Evolutionary conservation across 2,888 invertebrate species (phyloP).

Genomic region (Amphipoea oculea): DNA sequence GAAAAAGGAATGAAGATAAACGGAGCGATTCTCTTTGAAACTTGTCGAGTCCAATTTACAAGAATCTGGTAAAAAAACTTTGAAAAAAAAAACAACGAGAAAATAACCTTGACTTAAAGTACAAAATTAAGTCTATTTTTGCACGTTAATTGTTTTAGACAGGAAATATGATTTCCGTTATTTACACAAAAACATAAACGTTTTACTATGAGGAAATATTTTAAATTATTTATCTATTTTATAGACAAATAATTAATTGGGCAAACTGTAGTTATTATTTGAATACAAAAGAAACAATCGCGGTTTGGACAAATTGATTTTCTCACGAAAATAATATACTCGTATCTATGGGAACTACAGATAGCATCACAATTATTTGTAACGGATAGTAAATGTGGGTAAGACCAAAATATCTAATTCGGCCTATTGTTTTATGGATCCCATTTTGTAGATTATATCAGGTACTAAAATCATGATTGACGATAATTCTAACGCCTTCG

Average conservation of each 20-base stretch:
- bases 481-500: neutral
- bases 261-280: neutral
- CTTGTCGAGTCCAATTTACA: neutral
- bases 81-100: neutral
- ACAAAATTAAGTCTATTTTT: constrained; percentile 26
- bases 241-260: constrained; percentile 21
- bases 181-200: neutral
- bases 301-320: constrained; percentile 50
- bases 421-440: constrained; percentile 41
- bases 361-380: constrained; percentile 69
- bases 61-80: neutral
- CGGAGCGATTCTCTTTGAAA: neutral
- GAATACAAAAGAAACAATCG: constrained; percentile 32
- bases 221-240: neutral
- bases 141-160: constrained; percentile 22
- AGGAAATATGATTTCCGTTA: constrained; percentile 47
- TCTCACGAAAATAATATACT: constrained; percentile 66
- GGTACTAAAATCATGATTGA: neutral
- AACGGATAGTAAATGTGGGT: constrained; percentile 62
- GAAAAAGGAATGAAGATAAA: neutral
- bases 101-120: constrained; percentile 16
- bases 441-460: neutral
- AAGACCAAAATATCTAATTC: constrained; percentile 17
- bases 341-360: constrained; percentile 64
- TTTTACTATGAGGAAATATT: constrained; percentile 30